phyloP scores from a whole-genome alignment of 2,888 invertebrate species.

The Syrista parreyssii region DNA sequence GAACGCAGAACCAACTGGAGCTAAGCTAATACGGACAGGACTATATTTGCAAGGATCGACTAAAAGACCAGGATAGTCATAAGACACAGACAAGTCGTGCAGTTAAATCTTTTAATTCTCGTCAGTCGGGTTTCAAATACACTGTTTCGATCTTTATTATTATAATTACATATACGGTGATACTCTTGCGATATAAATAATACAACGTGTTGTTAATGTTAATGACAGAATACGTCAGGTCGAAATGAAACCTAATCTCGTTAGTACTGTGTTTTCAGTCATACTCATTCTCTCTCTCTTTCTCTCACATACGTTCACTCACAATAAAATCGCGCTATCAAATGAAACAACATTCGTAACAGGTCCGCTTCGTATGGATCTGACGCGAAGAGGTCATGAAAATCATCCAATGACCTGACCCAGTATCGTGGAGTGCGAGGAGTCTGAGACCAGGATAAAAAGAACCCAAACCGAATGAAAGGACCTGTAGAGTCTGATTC shows the following conservation, averaged over 20 bases:
- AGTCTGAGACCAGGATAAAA: too few relatives aligned
- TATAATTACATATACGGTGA: conserved; percentile 49
- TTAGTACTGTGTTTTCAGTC: not conserved
- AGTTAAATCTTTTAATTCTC: conserved; percentile 54
- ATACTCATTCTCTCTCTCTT: not conserved
- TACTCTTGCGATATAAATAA: conserved; percentile 53
- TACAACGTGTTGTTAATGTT: conserved; percentile 41
- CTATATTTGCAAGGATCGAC: too few relatives aligned
- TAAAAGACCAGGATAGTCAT: too few relatives aligned
- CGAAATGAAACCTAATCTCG: conserved; percentile 4
- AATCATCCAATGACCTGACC: too few relatives aligned
- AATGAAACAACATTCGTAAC: conserved; percentile 29
- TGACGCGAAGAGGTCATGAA: too few relatives aligned
- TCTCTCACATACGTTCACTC: too few relatives aligned
- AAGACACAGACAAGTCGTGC: too few relatives aligned
- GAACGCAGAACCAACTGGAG: too few relatives aligned
- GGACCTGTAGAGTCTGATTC: too few relatives aligned
- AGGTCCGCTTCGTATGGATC: not conserved
- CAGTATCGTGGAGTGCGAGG: too few relatives aligned
- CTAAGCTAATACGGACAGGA: too few relatives aligned
- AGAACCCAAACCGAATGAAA: too few relatives aligned
- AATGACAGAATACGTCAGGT: not conserved
- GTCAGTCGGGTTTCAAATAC: conserved; percentile 56
- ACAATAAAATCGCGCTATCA: conserved; percentile 33
- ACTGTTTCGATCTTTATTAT: conserved; percentile 49